A percentile compares a stretch with the other conserved stretches of the same genome.
Evolutionary conservation across 2,888 invertebrate genomes (phyloP).

Genomic region (Druceiella hillmani): DNA sequence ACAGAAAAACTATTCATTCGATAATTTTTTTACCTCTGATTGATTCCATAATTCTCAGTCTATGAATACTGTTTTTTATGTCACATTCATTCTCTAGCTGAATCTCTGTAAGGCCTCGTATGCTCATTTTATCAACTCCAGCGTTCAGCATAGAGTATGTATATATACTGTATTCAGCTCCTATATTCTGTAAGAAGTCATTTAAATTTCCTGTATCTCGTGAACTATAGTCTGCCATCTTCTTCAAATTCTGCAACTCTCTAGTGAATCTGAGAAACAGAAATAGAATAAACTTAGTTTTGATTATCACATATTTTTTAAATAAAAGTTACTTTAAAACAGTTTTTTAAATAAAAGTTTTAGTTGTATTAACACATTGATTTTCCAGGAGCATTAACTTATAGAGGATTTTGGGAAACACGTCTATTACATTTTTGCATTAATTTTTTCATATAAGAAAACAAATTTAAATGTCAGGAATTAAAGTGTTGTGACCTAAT

Average conservation of each 20-base stretch:
- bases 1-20: constrained; percentile 19
- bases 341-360: too few species aligned
- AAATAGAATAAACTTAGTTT: too few species aligned
- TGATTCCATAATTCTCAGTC: constrained; percentile 83
- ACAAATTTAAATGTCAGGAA: too few species aligned
- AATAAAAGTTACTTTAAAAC: too few species aligned
- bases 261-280: constrained; percentile 69
- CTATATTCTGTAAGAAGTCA: constrained; percentile 75
- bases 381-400: too few species aligned
- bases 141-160: constrained; percentile 95
- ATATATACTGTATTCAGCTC: constrained; percentile 89
- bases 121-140: constrained; percentile 86
- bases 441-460: too few species aligned
- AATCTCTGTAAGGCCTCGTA: constrained; percentile 84
- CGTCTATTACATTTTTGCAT: too few species aligned
- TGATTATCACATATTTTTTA: too few species aligned
- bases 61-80: constrained; percentile 91
- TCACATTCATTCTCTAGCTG: constrained; percentile 87
- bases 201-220: constrained; percentile 89
- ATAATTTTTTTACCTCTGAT: constrained; percentile 58
- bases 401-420: too few species aligned
- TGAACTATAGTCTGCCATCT: constrained; percentile 95
- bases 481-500: too few species aligned
- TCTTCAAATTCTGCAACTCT: constrained; percentile 88
- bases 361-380: too few species aligned